Evolutionary conservation across 2,888 invertebrate genomes (phyloP).

Genomic region (Orchesellides sinensis): DNA sequence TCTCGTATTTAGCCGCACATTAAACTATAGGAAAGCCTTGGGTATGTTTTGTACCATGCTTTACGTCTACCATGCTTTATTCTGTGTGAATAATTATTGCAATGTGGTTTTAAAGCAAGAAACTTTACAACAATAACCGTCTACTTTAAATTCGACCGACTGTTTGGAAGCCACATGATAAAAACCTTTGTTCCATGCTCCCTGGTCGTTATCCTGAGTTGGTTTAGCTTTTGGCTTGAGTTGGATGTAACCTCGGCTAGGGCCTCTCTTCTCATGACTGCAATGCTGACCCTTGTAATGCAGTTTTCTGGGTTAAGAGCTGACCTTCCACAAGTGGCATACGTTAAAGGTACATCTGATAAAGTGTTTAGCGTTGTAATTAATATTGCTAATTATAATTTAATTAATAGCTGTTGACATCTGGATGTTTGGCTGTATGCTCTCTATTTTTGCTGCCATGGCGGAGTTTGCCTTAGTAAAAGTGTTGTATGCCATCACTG

Average conservation of each 20-base stretch:
- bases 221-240: conserved; percentile 93
- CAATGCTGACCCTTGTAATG: conserved; percentile 90
- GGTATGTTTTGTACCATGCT: neutral
- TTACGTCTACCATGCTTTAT: too few species aligned
- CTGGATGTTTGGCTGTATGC: conserved; percentile 89
- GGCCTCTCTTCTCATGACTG: conserved; percentile 88
- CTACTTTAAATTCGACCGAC: conserved; percentile 88
- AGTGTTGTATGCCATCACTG: conserved; percentile 84
- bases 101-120: conserved; percentile 77
- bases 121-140: conserved; percentile 88
- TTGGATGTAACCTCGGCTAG: conserved; percentile 90
- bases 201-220: conserved; percentile 88
- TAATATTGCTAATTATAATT: too few species aligned
- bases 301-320: conserved; percentile 90
- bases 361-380: too few species aligned
- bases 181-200: conserved; percentile 89
- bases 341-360: conserved; percentile 84
- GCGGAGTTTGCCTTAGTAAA: conserved; percentile 91
- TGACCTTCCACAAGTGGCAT: conserved; percentile 91
- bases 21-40: conserved; percentile 77
- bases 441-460: conserved; percentile 89
- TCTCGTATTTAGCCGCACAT: neutral
- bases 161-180: conserved; percentile 90
- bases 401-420: conserved; percentile 77
- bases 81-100: neutral